phyloP scores from a whole-genome alignment of 2,888 invertebrate genomes.

The Tolmerus cingulatus region DNA sequence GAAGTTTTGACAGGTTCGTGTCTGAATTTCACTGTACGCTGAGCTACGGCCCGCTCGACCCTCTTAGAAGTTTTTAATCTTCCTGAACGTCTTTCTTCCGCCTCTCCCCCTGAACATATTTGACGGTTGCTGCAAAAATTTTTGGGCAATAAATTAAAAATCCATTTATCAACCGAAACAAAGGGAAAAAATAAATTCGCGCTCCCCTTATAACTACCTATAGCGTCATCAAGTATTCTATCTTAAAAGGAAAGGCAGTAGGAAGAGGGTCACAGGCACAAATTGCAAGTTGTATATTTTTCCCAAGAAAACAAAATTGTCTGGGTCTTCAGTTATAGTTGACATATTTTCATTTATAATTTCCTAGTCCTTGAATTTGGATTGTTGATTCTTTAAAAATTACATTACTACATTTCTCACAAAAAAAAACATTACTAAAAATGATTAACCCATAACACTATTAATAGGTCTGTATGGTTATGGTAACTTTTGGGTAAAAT shows the following conservation, averaged over 20 bases:
- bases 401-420: too few species aligned
- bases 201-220: not conserved
- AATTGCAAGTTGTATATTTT: not conserved
- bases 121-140: not conserved
- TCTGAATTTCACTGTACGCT: not conserved
- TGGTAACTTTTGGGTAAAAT: too few species aligned
- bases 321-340: not conserved
- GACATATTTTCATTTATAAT: too few species aligned
- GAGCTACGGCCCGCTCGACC: not conserved
- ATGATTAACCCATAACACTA: too few species aligned
- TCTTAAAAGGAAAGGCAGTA: not conserved
- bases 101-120: not conserved
- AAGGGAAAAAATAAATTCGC: not conserved
- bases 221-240: not conserved
- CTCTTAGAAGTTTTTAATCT: not conserved
- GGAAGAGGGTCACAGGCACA: not conserved
- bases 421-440: too few species aligned
- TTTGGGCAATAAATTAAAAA: conserved; percentile 28
- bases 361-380: too few species aligned
- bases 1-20: not conserved
- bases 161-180: conserved; percentile 33
- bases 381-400: too few species aligned
- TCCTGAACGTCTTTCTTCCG: not conserved
- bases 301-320: not conserved
- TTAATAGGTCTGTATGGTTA: too few species aligned